Evolutionary conservation across 1,140 invertebrate species (phyloP), one percentile per base, ranked within the genome.

Genomic region (Himalopsyche phryganea): DNA sequence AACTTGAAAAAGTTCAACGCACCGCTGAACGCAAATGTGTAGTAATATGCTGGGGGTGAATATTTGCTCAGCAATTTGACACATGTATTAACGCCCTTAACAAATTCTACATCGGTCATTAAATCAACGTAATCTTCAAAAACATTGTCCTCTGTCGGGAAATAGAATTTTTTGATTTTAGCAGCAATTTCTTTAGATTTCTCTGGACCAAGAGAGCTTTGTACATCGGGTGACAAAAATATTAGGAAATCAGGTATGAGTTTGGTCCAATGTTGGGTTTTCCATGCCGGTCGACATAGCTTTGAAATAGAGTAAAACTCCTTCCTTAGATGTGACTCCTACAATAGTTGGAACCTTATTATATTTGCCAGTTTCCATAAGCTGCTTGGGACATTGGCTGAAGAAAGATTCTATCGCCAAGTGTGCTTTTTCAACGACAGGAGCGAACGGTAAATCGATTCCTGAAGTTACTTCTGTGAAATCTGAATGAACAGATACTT

Each of bases 311-410:
- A 78, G 60, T 0, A 78, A 57, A 7, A 82, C 63, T 11, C 81
- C 81, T 73, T 89, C 86, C n/a, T 74, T 69, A n/a, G 63, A 70
- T 63, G 76, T 83, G 36, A 81, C 80, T 0, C 86, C 87, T 13
- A 80, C 64, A 6, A 88, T 75, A 13, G 80, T 70, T 0, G 86
- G 85, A 10, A 88, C 74, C 51, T 80, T 75, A 18, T 76, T 63
- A 23, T 77, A 77, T 33, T 71, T 69, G 36, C 78, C 71, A 15
- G 65, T 66, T 20, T 65, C 19, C 10, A 80, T 55, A 44, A 72
- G 55, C 46, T 74, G 60, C 14, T 74, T 40, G 6, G 74, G 72
- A 7, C 71, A 47, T 55, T 77, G 67, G 1, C 64, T 66, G 7
- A 81, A 50, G 58, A 80, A 77, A 0, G 67, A 49, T 48, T 73